Base-by-base conservation (phyloP, 2,113 vertebrate genomes). In the Mobula birostris region DNA sequence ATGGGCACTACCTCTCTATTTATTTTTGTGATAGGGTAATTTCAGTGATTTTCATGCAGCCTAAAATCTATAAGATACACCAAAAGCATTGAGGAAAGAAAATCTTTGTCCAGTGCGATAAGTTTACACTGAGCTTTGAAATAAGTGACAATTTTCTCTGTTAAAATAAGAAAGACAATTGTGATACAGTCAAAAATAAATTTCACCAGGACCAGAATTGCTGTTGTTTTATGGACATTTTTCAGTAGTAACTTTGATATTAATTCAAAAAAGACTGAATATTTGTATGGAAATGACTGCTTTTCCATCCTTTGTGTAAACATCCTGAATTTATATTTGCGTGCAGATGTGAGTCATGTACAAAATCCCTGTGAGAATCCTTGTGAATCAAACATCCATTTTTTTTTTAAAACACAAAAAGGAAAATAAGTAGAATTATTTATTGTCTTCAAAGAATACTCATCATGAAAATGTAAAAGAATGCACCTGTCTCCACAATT, bases 321-420 rank as follows among this genome's bases (percentile, higher is more conserved):
- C n/a, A 90, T 66, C 61, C 32, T 27, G 70, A 6, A 14, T 66
- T 90, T 66, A 66, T 90, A 90, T 90, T 90, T 61, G 17, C 58
- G 36, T 70, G 15, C 61, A 36, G 88, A 40, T 5, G 36, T 24
- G 32, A 91, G 61, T 21, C 15, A 70, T 32, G 21, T n/a, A 70
- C 14, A 70, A 74, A 91, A 91, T 68, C 58, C 66, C 5, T 21
- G 15, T 21, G 7, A 70, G 70, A 70, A 91, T 68, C 61, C 63
- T 90, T 90, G 5, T 12, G 61, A 63, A 68, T 90, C 87, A 90
- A 90, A 90, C 63, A 68, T 32, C 63, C n/a, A 36, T 91, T 90
- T 87, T 4, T 68, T n/a, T 36, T 68, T n/a, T n/a, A n/a, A n/a
- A 68, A 3, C 14, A 90, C 32, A 90, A 32, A 70, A 70, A 21